Evolutionary conservation across 2,888 invertebrate species (phyloP), one percentile per base, ranked within the genome.

Genomic region (Metallyticus violacea): DNA sequence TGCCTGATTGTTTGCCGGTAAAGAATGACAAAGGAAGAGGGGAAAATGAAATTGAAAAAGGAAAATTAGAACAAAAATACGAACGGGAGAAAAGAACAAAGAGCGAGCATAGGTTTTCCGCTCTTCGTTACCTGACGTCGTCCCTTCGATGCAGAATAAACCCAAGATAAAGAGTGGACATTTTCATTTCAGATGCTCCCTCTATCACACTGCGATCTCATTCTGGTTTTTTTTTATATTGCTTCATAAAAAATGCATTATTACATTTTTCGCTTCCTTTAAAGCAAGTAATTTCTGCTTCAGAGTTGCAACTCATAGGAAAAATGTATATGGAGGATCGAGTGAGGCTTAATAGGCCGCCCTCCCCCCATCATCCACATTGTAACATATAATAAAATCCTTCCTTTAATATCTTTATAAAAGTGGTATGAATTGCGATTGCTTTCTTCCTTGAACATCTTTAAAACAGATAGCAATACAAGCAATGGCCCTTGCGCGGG

Each of bases 101-200:
- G 77, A 83, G 40, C 6, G 78, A 79, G 30, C 77, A 79, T 62
- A 25, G 28, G 77, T 78, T 76, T 86, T 22, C 79, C 79, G 27
- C 79, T 83, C 79, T 86, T 86, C 83, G 83, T 86, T 86, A 79
- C 79, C 40, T 84, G n/a, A n/a, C n/a, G n/a, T n/a, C n/a, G n/a
- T n/a, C n/a, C n/a, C n/a, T n/a, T n/a, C 40, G 79, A 40, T 28
- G 7, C 9, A 81, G 85, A 87, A 87, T 87, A 85, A 80, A 81
- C 78, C 85, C 29, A 26, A 85, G 85, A 81, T 87, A 87, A 87
- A 81, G 82, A 85, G 87, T 26, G 85, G 82, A n/a, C 78, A 79
- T 85, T 87, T 85, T 85, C 85, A 85, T 87, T 87, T 87, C 85
- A 87, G 85, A 85, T 83, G 83, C 15, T 76, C 40, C 40, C 40